A percentile compares a stretch with the other conserved stretches of the same genome.
phyloP scores from a whole-genome alignment of 2,113 vertebrate genomes.

The Pycnonotus jocosus region DNA sequence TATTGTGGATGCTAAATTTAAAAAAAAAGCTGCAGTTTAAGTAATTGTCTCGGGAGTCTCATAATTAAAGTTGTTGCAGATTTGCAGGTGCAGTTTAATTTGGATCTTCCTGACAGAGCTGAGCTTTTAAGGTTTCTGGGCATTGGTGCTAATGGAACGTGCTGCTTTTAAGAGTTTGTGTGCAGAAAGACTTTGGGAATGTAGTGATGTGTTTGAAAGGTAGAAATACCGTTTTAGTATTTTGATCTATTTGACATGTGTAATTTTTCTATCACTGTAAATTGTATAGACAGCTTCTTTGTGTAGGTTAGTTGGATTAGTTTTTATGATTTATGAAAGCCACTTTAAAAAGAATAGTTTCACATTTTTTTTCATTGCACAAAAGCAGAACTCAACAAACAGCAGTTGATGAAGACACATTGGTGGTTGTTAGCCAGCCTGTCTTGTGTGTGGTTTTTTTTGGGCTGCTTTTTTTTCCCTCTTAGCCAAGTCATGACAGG shows the following conservation, averaged over 20 bases:
- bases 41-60: background rate
- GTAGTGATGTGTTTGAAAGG: constrained; percentile 45
- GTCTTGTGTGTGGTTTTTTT: constrained; percentile 15
- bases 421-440: constrained; percentile 29
- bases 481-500: constrained; percentile 57
- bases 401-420: constrained; percentile 21
- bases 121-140: background rate
- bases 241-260: constrained; percentile 35
- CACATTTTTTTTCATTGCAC: background rate
- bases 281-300: constrained; percentile 19
- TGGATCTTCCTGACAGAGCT: background rate
- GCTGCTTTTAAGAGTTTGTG: background rate
- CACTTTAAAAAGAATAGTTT: constrained; percentile 26
- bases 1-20: background rate
- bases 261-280: constrained; percentile 44
- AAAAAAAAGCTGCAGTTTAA: background rate
- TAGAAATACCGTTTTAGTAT: constrained; percentile 44
- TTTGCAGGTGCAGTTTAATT: background rate
- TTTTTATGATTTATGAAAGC: constrained; percentile 58
- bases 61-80: background rate
- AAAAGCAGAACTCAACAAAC: background rate
- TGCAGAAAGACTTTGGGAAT: background rate
- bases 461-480: background rate
- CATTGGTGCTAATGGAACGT: background rate
- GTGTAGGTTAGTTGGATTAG: constrained; percentile 55